Evolutionary conservation across 2,797 vertebrate species (phyloP).

Genomic region (Phataginus tetradactyla): DNA sequence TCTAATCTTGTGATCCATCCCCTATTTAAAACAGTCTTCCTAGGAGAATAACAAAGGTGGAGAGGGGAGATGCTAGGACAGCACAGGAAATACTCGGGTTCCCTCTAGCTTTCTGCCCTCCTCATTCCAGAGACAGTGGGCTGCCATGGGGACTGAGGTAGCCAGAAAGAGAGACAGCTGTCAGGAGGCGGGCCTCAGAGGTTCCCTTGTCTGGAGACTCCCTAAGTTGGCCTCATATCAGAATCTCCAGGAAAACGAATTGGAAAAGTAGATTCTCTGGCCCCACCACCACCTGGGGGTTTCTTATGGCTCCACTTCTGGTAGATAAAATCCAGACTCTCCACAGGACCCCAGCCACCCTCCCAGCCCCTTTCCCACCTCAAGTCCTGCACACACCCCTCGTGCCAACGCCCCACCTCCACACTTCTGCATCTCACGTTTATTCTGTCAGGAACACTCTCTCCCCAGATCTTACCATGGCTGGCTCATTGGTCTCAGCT

Average conservation of each 20-base stretch:
- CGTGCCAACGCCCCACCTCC: neutral
- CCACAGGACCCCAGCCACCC: fast-evolving
- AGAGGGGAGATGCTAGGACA: too few species aligned
- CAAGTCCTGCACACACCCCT: neutral
- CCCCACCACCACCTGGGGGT: fast-evolving
- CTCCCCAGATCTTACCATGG: neutral
- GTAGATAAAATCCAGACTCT: neutral
- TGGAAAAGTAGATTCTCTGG: neutral
- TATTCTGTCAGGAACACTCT: neutral
- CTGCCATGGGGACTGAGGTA: neutral
- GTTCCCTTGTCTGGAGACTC: neutral
- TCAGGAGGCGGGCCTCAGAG: neutral
- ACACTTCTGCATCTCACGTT: fast-evolving
- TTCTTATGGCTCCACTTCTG: neutral
- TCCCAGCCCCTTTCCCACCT: neutral
- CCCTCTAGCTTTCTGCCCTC: neutral
- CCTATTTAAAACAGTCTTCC: neutral
- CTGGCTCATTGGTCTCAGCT: neutral
- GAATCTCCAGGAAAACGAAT: neutral
- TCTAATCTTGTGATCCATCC: neutral
- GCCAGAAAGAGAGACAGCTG: neutral
- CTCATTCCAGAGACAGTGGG: fast-evolving
- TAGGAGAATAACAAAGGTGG: neutral
- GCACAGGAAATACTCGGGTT: neutral
- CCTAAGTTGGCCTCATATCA: too few species aligned